Evolutionary conservation across 2,888 invertebrate genomes (phyloP).

Genomic region (Smittia aterrima): DNA sequence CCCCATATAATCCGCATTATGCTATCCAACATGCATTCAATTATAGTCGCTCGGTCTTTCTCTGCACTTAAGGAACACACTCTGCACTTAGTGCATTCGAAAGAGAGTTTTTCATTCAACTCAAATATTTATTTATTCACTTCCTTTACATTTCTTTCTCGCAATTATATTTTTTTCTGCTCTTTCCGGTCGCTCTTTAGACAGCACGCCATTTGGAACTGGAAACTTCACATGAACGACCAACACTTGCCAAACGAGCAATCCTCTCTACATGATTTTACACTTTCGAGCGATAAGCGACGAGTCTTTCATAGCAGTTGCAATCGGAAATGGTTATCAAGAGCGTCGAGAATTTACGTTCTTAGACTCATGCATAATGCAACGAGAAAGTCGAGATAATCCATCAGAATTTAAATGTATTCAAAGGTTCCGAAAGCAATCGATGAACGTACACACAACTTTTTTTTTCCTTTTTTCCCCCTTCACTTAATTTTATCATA

Average conservation of each 20-base stretch:
- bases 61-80: background rate
- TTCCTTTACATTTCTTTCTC: slow-evolving; percentile 23
- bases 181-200: background rate
- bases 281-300: background rate
- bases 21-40: slow-evolving; percentile 38
- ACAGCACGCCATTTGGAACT: background rate
- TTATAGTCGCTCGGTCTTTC: background rate
- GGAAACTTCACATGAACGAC: background rate
- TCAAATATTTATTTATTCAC: slow-evolving; percentile 32
- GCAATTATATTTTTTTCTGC: background rate
- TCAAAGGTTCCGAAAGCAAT: background rate
- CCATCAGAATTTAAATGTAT: slow-evolving; percentile 14
- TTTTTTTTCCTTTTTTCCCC: background rate
- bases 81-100: background rate
- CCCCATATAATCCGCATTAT: slow-evolving; percentile 41
- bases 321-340: slow-evolving; percentile 27
- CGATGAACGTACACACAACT: background rate
- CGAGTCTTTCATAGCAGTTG: background rate
- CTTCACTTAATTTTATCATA: slow-evolving; percentile 12
- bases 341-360: background rate
- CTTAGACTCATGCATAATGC: slow-evolving; percentile 1
- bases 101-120: background rate
- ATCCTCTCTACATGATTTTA: slow-evolving; percentile 8
- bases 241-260: slow-evolving; percentile 21
- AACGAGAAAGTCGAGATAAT: background rate